A percentile compares a stretch with the other conserved stretches of the same genome.
These are phyloP conservation scores for Sinelater perroti DNA, from an alignment of 2,888 invertebrate species.

Conservation along the genomic window DNA sequence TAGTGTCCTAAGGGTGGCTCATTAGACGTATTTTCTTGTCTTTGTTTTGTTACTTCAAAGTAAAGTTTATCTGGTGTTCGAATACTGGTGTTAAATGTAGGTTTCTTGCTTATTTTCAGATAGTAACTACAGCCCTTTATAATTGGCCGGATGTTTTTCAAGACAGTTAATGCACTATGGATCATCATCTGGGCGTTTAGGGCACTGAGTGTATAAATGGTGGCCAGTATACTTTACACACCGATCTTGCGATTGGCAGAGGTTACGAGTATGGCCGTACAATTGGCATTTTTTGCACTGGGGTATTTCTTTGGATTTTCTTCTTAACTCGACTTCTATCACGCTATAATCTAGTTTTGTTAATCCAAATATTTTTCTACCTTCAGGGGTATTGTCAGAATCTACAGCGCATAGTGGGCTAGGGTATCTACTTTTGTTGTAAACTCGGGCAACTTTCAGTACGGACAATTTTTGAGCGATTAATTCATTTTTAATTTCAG, in stretches of 20 bases:
- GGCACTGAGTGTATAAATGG: too few relatives aligned
- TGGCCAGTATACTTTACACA: too few relatives aligned
- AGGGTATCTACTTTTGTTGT: conserved; percentile 4
- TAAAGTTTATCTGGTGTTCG: not conserved
- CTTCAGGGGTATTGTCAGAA: not conserved
- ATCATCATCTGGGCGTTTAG: too few relatives aligned
- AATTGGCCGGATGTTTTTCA: too few relatives aligned
- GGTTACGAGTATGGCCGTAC: too few relatives aligned
- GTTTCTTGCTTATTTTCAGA: not conserved
- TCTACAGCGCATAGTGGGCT: not conserved
- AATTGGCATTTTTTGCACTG: too few relatives aligned
- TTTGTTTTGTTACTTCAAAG: not conserved
- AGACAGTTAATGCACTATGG: too few relatives aligned
- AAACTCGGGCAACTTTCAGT: not conserved
- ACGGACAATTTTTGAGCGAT: not conserved
- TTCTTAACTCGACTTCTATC: too few relatives aligned
- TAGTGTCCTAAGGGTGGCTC: not conserved
- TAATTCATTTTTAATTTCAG: conserved; percentile 5
- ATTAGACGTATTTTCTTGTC: not conserved
- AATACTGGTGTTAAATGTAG: not conserved
- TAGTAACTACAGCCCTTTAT: too few relatives aligned
- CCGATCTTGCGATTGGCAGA: too few relatives aligned
- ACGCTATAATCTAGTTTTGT: not conserved
- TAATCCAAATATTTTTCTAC: not conserved
- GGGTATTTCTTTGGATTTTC: too few relatives aligned